Conservation (phyloP, 2,113 vertebrate genomes). For the Malurus melanocephalus region DNA sequence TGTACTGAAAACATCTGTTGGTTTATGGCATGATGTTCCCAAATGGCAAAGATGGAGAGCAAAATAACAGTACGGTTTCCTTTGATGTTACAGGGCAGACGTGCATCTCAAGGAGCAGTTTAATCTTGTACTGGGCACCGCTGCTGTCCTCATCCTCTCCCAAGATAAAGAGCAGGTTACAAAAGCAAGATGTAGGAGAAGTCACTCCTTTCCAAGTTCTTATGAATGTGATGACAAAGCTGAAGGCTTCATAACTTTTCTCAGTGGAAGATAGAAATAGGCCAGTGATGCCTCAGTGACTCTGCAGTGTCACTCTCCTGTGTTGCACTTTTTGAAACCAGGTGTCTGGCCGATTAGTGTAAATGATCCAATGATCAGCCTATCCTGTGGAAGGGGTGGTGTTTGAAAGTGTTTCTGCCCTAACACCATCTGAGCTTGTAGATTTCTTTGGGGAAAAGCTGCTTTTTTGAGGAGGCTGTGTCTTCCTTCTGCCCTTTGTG, state of each 20-base stretch:
- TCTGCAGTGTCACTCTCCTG: not conserved
- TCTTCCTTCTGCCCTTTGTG: not conserved
- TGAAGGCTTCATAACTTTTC: not conserved
- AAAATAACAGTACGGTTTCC: not conserved
- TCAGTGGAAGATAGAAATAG: not conserved
- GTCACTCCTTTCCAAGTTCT: not conserved
- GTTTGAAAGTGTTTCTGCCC: not conserved
- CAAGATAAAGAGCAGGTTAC: not conserved
- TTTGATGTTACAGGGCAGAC: not conserved
- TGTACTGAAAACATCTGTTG: fast-evolving
- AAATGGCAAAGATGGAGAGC: not conserved
- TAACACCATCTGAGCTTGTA: not conserved
- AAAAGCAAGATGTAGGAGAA: not conserved
- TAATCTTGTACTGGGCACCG: not conserved
- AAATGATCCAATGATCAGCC: not conserved
- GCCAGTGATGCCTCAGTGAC: not conserved
- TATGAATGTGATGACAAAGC: not conserved
- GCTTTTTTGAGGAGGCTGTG: not conserved
- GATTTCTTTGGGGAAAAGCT: not conserved
- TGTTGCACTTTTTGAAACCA: not conserved
- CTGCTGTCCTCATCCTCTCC: not conserved
- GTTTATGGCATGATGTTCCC: not conserved
- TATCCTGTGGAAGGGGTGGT: not conserved
- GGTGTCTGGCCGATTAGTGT: not conserved
- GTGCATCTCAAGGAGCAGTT: not conserved